phyloP scores from a whole-genome alignment of 1,140 invertebrate species.

The Cotesia vestalis region DNA sequence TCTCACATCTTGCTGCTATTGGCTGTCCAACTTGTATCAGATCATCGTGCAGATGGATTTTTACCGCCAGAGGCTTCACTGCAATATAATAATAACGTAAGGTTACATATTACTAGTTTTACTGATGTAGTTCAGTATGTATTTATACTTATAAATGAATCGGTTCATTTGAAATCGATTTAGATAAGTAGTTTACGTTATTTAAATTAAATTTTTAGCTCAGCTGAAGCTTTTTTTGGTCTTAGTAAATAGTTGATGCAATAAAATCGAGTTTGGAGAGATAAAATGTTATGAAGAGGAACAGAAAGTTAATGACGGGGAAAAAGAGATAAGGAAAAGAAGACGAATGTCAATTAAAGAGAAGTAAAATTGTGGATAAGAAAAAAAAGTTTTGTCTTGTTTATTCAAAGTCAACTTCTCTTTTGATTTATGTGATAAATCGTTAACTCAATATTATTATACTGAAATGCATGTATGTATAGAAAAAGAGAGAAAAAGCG shows the following conservation, averaged over 20 bases:
- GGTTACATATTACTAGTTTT: neutral
- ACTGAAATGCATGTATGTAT: too few relatives aligned
- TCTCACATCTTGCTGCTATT: conserved; percentile 73
- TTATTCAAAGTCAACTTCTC: neutral
- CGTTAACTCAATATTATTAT: conserved; percentile 27
- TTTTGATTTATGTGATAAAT: conserved; percentile 35
- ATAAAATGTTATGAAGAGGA: neutral
- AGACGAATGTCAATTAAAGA: too few relatives aligned
- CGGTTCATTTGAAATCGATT: neutral
- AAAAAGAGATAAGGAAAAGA: neutral
- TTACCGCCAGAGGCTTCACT: conserved; percentile 78
- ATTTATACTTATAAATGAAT: neutral
- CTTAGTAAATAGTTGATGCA: neutral
- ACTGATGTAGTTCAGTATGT: neutral
- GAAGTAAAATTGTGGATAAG: too few relatives aligned
- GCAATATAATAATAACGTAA: conserved; percentile 41
- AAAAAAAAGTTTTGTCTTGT: too few relatives aligned
- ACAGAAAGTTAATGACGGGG: neutral
- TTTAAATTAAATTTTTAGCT: neutral
- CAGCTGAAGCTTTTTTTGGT: neutral
- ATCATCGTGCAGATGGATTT: conserved; percentile 71
- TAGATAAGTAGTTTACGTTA: neutral
- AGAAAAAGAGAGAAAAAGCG: too few relatives aligned
- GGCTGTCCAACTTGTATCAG: conserved; percentile 71
- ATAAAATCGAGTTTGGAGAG: neutral